These are phyloP conservation scores for Philereme transversata DNA, from an alignment of 2,888 invertebrate species.

Conservation along the genomic window DNA sequence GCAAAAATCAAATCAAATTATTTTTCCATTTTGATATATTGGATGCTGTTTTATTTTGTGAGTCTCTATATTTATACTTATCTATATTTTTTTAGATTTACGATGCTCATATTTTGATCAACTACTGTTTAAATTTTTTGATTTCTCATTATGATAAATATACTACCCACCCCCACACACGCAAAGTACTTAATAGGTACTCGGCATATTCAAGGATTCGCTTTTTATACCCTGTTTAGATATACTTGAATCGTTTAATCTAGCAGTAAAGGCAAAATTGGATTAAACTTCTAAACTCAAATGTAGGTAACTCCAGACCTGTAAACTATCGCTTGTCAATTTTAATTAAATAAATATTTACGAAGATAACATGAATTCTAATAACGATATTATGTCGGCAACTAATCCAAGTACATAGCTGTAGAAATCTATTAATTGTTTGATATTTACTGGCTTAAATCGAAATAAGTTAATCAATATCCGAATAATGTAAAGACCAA, in stretches of 20 bases:
- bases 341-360: constrained; percentile 18
- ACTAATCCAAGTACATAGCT: constrained; percentile 1
- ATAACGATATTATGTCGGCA: constrained; percentile 16
- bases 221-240: constrained; percentile 9
- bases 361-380: constrained; percentile 5
- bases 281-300: neutral
- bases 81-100: too few species aligned
- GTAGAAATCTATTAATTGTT: constrained; percentile 8
- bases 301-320: constrained; percentile 2
- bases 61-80: too few species aligned
- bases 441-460: neutral
- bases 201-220: constrained; percentile 12
- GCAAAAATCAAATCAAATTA: too few species aligned
- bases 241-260: constrained; percentile 4
- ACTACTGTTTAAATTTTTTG: neutral
- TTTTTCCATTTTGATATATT: too few species aligned
- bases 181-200: neutral
- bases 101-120: neutral
- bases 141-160: constrained; percentile 7
- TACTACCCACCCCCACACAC: constrained; percentile 10
- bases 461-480: too few species aligned
- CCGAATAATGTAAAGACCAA: too few species aligned
- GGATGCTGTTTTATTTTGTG: too few species aligned
- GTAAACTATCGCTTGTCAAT: constrained; percentile 14
- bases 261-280: neutral